Base-by-base conservation (phyloP, 2,113 vertebrate genomes). In the Muntiacus reevesi region DNA sequence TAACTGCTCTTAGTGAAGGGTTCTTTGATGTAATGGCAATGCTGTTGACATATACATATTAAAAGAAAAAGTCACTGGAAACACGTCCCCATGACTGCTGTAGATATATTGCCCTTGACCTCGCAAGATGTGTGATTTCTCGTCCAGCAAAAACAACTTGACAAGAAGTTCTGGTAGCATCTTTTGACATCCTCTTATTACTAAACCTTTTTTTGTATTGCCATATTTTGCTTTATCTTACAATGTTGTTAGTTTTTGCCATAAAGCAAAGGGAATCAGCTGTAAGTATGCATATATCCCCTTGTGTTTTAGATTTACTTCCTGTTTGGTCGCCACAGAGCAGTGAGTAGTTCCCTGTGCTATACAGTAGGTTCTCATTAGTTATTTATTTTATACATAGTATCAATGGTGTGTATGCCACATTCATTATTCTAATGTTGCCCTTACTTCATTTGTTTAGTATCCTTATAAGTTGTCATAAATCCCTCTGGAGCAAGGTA, bases 61-160 rank as follows among this genome's bases (percentile, higher is more conserved):
- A 0, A 23, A 54, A 88, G 43, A 8, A 91, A n/a, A 45, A 57
- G 23, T 90, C 62, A 12, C 52, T 55, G 67, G 50, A 45, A 55
- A 36, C 5, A 33, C 1, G 1, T 59, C 7, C 27, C 3, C 7
- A 0, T 30, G 16, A 83, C 36, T 89, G 10, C 5, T 60, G 3
- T 21, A 43, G 23, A 78, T 54, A 10, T 1, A 17, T 3, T 81
- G 9, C 2, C 27, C 25, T 17, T 21, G 12, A 50, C 19, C 12
- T 60, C 30, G 6, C 5, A 16, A 30, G 36, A 47, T 50, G 4
- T 30, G 88, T 76, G 8, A 64, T 95, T 74, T 54, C 27, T 87
- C 36, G 15, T 25, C 10, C 10, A 40, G 2, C 15, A 60, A 21
- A 14, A 76, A 36, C 6, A 85, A 19, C 50, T 40, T 62, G 12